Evolutionary conservation across 2,797 vertebrate genomes (phyloP).

Genomic region (Hydrolagus colliei): DNA sequence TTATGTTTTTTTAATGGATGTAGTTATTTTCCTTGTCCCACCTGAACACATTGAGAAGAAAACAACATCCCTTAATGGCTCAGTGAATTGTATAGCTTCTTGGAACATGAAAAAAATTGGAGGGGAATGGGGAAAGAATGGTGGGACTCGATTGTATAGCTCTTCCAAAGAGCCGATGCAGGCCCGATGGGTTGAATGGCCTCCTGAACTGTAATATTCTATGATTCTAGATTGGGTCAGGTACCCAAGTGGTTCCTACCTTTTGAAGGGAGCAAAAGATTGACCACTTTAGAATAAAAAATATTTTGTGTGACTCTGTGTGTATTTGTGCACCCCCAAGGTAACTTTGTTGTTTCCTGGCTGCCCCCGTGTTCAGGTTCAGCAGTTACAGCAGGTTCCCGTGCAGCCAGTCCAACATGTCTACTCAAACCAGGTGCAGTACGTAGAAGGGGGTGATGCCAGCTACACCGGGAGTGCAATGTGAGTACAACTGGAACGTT

Average conservation of each 20-base stretch:
- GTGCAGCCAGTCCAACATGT: constrained; percentile 76
- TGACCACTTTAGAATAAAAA: neutral
- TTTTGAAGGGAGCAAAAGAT: too few relatives aligned
- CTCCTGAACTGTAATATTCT: too few relatives aligned
- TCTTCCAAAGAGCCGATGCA: too few relatives aligned
- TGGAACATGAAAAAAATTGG: too few relatives aligned
- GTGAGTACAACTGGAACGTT: constrained; percentile 54
- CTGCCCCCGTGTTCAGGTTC: constrained; percentile 47
- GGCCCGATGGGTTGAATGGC: too few relatives aligned
- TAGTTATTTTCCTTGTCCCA: neutral
- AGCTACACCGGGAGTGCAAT: constrained; percentile 83
- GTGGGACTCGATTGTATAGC: too few relatives aligned
- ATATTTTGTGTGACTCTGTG: neutral
- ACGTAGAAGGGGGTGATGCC: constrained; percentile 75
- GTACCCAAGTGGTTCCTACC: too few relatives aligned
- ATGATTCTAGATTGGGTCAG: too few relatives aligned
- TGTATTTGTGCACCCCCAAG: neutral
- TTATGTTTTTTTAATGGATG: neutral
- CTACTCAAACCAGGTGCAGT: constrained; percentile 77
- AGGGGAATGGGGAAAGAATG: too few relatives aligned
- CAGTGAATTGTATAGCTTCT: too few relatives aligned
- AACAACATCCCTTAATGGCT: too few relatives aligned
- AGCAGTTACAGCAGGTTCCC: constrained; percentile 81
- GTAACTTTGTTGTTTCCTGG: neutral
- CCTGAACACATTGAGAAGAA: neutral